Percentiles rank a stretch among this genome's conserved stretches.
phyloP scores from a whole-genome alignment of 2,888 invertebrate genomes.

The Abrostola triplasia region DNA sequence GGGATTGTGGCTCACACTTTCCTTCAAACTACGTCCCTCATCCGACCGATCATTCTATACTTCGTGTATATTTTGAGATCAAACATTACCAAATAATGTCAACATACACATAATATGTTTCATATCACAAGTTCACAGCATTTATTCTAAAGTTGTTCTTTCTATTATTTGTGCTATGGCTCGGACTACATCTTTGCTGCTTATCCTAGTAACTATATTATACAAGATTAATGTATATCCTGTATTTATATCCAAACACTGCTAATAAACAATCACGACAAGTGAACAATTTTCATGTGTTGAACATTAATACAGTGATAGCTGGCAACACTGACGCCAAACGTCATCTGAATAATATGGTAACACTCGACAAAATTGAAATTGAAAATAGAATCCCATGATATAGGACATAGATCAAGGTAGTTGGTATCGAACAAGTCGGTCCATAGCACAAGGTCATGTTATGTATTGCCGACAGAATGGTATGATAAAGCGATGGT shows the following conservation, averaged over 20 bases:
- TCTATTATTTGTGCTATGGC: conserved; percentile 54
- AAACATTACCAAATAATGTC: not conserved
- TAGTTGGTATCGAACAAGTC: conserved; percentile 6
- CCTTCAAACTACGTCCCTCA: not conserved
- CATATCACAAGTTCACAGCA: not conserved
- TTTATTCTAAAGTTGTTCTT: conserved; percentile 60
- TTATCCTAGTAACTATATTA: not conserved
- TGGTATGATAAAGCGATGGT: conserved; percentile 71
- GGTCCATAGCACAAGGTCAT: conserved; percentile 64
- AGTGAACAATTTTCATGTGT: conserved; percentile 4
- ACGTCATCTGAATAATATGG: not conserved
- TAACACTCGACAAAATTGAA: not conserved
- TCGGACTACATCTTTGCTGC: conserved; percentile 15
- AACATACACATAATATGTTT: conserved; percentile 3
- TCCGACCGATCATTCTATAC: not conserved
- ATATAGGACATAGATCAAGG: not conserved
- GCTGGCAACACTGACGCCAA: not conserved
- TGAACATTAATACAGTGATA: not conserved
- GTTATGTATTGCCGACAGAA: conserved; percentile 84
- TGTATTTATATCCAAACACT: not conserved
- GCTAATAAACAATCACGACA: not conserved
- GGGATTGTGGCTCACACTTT: no score
- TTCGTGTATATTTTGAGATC: not conserved
- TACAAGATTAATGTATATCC: not conserved
- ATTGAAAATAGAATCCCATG: no score